Evolutionary conservation across 2,888 invertebrate species (phyloP), one percentile per base, ranked within the genome.

Genomic region (Rosalia funebris): DNA sequence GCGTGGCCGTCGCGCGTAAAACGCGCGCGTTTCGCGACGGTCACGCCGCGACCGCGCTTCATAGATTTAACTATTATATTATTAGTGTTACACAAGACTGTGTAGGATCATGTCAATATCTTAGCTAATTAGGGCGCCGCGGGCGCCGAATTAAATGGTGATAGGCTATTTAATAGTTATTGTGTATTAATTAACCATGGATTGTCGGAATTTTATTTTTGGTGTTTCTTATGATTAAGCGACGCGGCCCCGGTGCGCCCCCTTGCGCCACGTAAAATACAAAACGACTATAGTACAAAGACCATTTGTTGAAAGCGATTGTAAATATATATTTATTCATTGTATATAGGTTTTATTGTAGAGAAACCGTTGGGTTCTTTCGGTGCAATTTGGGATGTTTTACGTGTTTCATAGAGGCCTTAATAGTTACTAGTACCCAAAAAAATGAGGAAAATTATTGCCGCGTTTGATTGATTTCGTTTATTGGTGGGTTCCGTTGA

Each of bases 41-140:
- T 19, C 1, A 9, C 61, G 32, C 65, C 45, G 52, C 19, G 11
- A 52, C 11, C 19, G 32, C 34, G 50, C 60, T 58, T 63, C 58
- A 66, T 71, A 73, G 67, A 63, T 66, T 56, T 71, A 66, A 69
- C 62, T 73, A 72, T 69, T 73, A 71, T 73, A 75, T 72, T 73
- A 74, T 77, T 79, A 78, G 77, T 77, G 77, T 78, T 78, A 79
- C 79, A 78, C 78, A 81, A 81, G 81, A 81, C 81, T 81, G 78
- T 79, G 79, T 80, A 79, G 79, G 77, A 73, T 78, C 77, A 80
- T 79, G 80, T 80, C 79, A 79, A 81, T 80, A 81, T 76, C 60
- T 68, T 77, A 76, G 71, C 72, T 65, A 69, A 71, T 62, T 71
- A 70, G 70, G 74, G 74, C 76, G 77, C 75, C 75, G 69, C 73